Conservation (phyloP, 2,888 invertebrate species). For the Laothoe populi region DNA sequence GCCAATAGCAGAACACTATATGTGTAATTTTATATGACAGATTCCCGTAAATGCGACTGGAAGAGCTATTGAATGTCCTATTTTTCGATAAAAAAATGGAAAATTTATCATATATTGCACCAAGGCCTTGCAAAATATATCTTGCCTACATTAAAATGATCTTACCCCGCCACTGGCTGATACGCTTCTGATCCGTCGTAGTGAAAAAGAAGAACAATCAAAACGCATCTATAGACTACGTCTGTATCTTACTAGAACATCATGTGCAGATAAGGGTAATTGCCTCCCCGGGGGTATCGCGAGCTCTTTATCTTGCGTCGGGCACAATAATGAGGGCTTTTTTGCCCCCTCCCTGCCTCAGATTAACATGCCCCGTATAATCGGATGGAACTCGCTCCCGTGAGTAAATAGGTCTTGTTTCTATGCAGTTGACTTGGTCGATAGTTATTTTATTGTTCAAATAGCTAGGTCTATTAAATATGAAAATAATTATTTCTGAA, state of each 20-base stretch:
- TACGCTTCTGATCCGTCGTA: neutral
- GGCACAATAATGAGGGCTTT: conserved; percentile 47
- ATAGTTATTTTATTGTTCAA: neutral
- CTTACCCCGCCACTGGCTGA: too few species aligned
- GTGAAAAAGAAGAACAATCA: neutral
- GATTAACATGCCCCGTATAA: conserved; percentile 37
- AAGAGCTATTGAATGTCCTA: too few species aligned
- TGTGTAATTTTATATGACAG: too few species aligned
- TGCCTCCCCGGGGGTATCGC: conserved; percentile 42
- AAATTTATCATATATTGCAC: too few species aligned
- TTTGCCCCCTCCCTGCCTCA: conserved; percentile 31
- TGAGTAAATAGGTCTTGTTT: neutral
- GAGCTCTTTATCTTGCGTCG: conserved; percentile 43
- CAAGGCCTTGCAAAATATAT: too few species aligned
- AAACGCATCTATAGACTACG: conserved; percentile 17
- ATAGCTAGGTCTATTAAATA: too few species aligned
- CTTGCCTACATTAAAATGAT: too few species aligned
- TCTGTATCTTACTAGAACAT: conserved; percentile 37
- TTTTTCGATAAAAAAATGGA: too few species aligned
- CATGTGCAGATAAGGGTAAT: conserved; percentile 46
- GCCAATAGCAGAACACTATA: too few species aligned
- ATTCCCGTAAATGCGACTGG: too few species aligned
- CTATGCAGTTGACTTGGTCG: neutral
- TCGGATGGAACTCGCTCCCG: conserved; percentile 20
- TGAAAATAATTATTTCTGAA: too few species aligned